Evolutionary conservation across 2,888 invertebrate species (phyloP).

Genomic region (Scelioninae gen. 2): DNA sequence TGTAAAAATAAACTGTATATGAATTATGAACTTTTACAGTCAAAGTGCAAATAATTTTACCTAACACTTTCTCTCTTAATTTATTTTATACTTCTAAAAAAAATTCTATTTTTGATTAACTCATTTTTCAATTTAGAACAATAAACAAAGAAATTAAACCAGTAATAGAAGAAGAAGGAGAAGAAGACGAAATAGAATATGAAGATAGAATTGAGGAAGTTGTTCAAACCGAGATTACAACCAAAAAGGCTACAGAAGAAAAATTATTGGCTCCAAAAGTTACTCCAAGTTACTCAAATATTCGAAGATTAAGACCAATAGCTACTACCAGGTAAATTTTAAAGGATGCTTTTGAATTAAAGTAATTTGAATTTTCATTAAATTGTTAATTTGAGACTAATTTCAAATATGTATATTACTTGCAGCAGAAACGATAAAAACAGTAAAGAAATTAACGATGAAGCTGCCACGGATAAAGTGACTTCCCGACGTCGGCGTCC

Average conservation of each 20-base stretch:
- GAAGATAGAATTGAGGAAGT: slow-evolving; percentile 74
- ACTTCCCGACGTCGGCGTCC: slow-evolving; percentile 61
- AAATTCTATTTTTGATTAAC: too few relatives aligned
- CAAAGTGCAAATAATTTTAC: too few relatives aligned
- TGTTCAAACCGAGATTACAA: slow-evolving; percentile 68
- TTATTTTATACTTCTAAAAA: too few relatives aligned
- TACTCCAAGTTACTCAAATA: slow-evolving; percentile 71
- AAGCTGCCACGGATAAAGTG: slow-evolving; percentile 56
- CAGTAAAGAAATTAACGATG: slow-evolving; percentile 62
- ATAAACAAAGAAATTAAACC: slow-evolving; percentile 36
- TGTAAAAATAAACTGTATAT: too few relatives aligned
- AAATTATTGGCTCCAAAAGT: slow-evolving; percentile 63
- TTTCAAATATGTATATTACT: too few relatives aligned
- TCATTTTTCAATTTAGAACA: too few relatives aligned
- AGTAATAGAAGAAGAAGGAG: slow-evolving; percentile 34
- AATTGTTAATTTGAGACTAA: too few relatives aligned
- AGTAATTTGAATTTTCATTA: too few relatives aligned
- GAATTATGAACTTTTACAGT: too few relatives aligned
- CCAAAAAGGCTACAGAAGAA: slow-evolving; percentile 66
- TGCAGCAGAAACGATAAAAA: slow-evolving; percentile 65
- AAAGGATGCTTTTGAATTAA: neutral
- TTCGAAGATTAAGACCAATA: slow-evolving; percentile 70
- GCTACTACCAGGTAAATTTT: slow-evolving; percentile 63
- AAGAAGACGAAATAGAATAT: slow-evolving; percentile 66
- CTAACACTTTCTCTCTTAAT: too few relatives aligned